Conservation (phyloP, 2,888 invertebrate species). For the Dastarcus helophoroides region DNA sequence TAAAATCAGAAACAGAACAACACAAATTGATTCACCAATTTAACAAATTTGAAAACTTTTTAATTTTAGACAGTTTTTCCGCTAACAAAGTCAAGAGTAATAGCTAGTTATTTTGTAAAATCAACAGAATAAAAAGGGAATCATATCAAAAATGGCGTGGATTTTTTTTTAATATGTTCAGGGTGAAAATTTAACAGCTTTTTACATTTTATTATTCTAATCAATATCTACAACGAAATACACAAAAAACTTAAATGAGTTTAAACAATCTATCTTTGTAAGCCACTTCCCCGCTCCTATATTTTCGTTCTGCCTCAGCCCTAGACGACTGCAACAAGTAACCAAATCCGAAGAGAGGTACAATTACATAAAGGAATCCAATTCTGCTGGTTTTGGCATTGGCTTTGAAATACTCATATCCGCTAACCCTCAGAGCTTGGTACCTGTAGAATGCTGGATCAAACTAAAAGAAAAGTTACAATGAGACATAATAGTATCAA, state of each 20-base stretch:
- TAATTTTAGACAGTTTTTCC: too few species aligned
- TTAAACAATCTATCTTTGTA: constrained; percentile 65
- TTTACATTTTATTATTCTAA: too few species aligned
- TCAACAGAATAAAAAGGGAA: too few species aligned
- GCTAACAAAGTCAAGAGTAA: too few species aligned
- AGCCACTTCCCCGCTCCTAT: constrained; percentile 59
- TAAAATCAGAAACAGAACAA: too few species aligned
- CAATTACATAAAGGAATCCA: constrained; percentile 37
- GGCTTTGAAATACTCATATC: constrained; percentile 56
- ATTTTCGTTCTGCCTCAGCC: constrained; percentile 41
- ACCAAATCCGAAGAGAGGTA: constrained; percentile 41
- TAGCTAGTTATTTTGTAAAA: too few species aligned
- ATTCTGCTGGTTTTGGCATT: constrained; percentile 37
- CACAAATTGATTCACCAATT: too few species aligned
- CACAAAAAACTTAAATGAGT: constrained; percentile 43
- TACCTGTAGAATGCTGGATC: constrained; percentile 68
- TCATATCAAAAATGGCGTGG: too few species aligned
- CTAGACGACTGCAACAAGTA: constrained; percentile 44
- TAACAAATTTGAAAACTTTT: too few species aligned
- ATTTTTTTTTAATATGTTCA: too few species aligned
- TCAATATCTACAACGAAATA: too few species aligned
- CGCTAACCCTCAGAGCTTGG: constrained; percentile 55
- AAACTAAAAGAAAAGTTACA: constrained; percentile 49
- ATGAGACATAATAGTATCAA: neutral
- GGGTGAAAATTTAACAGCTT: too few species aligned